A percentile compares a stretch with the other conserved stretches of the same genome.
Conservation (phyloP, 2,888 invertebrate genomes). For the Macrosiphum euphorbiae region DNA sequence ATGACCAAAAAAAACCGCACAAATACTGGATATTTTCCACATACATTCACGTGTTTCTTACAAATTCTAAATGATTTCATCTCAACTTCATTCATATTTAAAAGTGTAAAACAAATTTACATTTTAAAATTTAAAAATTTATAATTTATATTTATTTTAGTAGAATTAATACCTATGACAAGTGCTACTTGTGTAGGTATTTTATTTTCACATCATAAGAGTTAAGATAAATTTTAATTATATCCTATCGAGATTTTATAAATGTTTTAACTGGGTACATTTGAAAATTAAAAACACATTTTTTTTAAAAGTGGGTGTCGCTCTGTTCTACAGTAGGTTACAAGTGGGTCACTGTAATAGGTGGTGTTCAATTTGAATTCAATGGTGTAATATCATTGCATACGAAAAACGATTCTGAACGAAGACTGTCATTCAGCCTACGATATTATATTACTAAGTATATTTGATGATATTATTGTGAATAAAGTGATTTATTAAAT, state of each 20-base stretch:
- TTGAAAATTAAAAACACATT: not conserved
- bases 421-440: too few relatives aligned
- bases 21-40: slow-evolving; percentile 38
- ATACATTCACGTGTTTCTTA: not conserved
- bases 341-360: too few relatives aligned
- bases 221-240: not conserved
- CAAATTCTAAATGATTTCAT: not conserved
- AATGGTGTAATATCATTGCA: too few relatives aligned
- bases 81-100: not conserved
- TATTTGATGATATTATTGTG: too few relatives aligned
- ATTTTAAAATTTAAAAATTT: not conserved
- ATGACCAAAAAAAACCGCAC: slow-evolving; percentile 42
- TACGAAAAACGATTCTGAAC: too few relatives aligned
- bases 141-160: not conserved
- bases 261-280: not conserved
- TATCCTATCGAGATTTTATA: not conserved
- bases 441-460: too few relatives aligned
- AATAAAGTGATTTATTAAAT: too few relatives aligned
- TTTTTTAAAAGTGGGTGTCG: not conserved
- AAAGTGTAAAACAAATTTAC: not conserved
- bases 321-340: too few relatives aligned
- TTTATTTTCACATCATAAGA: not conserved
- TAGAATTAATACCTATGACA: not conserved
- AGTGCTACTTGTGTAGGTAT: not conserved
- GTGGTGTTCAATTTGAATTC: too few relatives aligned